phyloP scores from a whole-genome alignment of 2,113 vertebrate genomes.

The Tupaia chinensis region DNA sequence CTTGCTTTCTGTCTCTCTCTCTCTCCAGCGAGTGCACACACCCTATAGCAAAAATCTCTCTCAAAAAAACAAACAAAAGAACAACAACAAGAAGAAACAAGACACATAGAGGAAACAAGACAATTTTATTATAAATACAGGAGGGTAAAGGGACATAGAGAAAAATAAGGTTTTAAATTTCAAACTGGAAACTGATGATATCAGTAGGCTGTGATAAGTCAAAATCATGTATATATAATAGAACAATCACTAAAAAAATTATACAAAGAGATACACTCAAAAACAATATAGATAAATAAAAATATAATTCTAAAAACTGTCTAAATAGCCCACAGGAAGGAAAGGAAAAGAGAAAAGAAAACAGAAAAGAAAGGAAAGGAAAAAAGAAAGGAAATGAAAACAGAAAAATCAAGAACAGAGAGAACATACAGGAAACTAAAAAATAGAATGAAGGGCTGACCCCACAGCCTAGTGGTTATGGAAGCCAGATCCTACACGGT shows the following conservation, averaged over 20 bases:
- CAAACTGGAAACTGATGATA: not conserved
- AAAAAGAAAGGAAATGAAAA: not conserved
- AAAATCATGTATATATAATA: not conserved
- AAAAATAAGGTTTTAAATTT: conserved; percentile 22
- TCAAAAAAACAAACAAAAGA: no score
- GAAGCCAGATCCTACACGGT: no score
- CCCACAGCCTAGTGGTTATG: no score
- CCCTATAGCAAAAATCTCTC: no score
- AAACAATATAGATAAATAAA: not conserved
- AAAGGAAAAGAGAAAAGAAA: not conserved
- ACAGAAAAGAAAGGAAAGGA: not conserved
- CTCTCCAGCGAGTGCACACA: no score
- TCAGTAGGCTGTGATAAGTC: not conserved
- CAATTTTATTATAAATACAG: not conserved
- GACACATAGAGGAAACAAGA: not conserved
- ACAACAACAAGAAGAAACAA: no score
- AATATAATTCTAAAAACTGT: not conserved
- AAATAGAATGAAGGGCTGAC: not conserved
- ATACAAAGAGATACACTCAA: not conserved
- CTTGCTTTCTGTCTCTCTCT: no score
- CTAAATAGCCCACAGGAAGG: not conserved
- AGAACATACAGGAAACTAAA: not conserved
- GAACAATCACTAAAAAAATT: not conserved
- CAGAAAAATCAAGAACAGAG: not conserved
- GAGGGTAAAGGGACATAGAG: not conserved